A percentile compares a stretch with the other conserved stretches of the same genome.
Evolutionary conservation across 2,113 vertebrate genomes (phyloP).

Genomic region (Chaetodon auriga): DNA sequence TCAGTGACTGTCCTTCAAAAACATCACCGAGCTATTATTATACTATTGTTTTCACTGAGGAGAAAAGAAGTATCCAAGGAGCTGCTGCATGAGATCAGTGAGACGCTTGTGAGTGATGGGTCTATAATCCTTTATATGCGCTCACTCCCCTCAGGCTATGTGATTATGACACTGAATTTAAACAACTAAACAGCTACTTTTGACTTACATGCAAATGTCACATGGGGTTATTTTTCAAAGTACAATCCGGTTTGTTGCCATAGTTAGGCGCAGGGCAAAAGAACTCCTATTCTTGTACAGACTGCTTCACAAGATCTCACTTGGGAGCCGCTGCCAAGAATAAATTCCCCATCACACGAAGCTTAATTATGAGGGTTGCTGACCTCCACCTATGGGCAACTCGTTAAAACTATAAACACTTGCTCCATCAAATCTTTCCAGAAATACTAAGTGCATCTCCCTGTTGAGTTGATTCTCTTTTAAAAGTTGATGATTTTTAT

Average conservation of each 20-base stretch:
- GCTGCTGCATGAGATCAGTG: background rate
- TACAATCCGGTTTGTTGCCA: background rate
- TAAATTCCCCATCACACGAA: conserved; percentile 55
- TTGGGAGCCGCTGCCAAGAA: conserved; percentile 49
- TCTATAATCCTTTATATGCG: background rate
- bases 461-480: conserved; percentile 62
- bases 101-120: background rate
- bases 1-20: background rate
- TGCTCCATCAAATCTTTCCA: conserved; percentile 49
- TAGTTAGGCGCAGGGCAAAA: conserved; percentile 11
- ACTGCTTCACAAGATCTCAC: conserved; percentile 19
- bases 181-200: conserved; percentile 8
- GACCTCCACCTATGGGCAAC: conserved; percentile 58
- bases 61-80: too few relatives aligned
- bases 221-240: background rate
- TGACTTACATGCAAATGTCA: background rate
- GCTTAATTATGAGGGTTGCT: conserved; percentile 63
- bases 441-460: conserved; percentile 44
- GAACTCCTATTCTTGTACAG: conserved; percentile 23
- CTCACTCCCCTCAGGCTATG: conserved; percentile 7
- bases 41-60: background rate
- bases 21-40: background rate
- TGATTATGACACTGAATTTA: conserved; percentile 12
- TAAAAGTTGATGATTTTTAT: conserved; percentile 62
- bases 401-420: conserved; percentile 67